A percentile compares a stretch with the other conserved stretches of the same genome.
These are phyloP conservation scores for Hippocampus kuda DNA, from an alignment of 2,797 vertebrate species.

Conservation along the genomic window DNA sequence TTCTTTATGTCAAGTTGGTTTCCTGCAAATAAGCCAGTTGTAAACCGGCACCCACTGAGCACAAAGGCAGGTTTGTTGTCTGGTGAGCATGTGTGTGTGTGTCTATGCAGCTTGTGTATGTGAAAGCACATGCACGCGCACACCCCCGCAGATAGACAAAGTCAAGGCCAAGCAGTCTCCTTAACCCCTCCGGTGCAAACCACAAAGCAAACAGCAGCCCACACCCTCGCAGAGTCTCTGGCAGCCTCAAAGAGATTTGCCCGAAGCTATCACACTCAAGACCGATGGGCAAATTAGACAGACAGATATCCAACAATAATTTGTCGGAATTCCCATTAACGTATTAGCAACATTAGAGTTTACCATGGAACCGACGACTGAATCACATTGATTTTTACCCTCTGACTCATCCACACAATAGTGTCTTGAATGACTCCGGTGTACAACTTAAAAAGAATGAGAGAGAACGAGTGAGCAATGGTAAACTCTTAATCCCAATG, in stretches of 20 bases:
- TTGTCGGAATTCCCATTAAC: conserved; percentile 2
- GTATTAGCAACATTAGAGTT: conserved; percentile 26
- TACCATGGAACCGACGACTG: conserved; percentile 28
- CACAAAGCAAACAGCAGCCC: conserved; percentile 76
- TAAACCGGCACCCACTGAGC: conserved; percentile 44
- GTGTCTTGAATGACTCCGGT: conserved; percentile 51
- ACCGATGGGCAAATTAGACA: conserved; percentile 8
- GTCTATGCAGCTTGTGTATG: conserved; percentile 11
- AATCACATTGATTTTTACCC: conserved; percentile 39
- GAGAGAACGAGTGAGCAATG: conserved; percentile 4
- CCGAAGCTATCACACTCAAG: conserved; percentile 56
- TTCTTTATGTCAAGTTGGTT: conserved; percentile 32
- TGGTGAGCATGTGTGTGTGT: conserved; percentile 42
- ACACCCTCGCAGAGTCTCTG: conserved; percentile 64
- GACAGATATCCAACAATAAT: neutral
- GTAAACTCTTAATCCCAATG: neutral
- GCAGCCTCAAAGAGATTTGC: conserved; percentile 70
- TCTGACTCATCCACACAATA: conserved; percentile 31
- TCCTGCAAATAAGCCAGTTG: conserved; percentile 35
- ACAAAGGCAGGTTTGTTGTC: conserved; percentile 72
- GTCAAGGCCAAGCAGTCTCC: conserved; percentile 51
- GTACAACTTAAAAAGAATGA: conserved; percentile 8
- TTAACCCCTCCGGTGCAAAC: conserved; percentile 68
- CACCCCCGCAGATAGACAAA: conserved; percentile 67
- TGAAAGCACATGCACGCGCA: conserved; percentile 32